Base-by-base conservation (phyloP, 2,888 invertebrate genomes). In the Drosophila birchii region DNA sequence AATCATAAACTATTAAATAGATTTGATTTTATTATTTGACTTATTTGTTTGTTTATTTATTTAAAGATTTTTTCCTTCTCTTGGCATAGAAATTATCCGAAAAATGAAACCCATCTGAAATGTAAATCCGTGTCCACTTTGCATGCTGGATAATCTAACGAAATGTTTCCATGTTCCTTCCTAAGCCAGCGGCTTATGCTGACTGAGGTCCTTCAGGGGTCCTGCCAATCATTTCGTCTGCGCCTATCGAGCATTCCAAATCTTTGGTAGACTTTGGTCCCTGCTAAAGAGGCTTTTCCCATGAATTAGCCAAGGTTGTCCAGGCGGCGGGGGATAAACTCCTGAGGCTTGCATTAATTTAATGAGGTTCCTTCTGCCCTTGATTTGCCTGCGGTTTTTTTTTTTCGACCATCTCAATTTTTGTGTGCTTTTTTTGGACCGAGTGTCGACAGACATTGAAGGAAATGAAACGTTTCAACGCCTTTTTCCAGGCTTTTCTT, bases 291-390 rank as follows among this genome's bases (percentile, higher is more conserved):
- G 62, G 78, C 62, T 86, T 77, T 70, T 60, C 29, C 60, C 66
- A 73, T 66, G 70, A 84, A 84, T 84, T 84, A 84, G 67, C 76
- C 73, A 53, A 54, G 39, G 39, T 53, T n/a, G 43, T 43, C 20
- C 20, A 12, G 53, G n/a, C 29, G 12, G 43, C 20, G 2, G 29
- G 16, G 32, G 45, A 75, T 72, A 80, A 83, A 70, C 68, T 77
- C 88, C 86, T 78, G 73, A 80, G 85, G 88, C 88, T 75, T 86
- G 85, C 85, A 86, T 86, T 86, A 86, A 88, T 88, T 86, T 86
- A 86, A 86, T 86, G 86, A 86, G 86, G 78, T 77, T 78, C 49
- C 76, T 78, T 80, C 78, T 79, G 54, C 75, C 70, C 70, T 71
- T 78, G 81, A 79, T 83, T 79, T 75, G 78, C 74, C 58, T 75